phyloP scores from a whole-genome alignment of 1,140 invertebrate species.

The Drosophila dunni region DNA sequence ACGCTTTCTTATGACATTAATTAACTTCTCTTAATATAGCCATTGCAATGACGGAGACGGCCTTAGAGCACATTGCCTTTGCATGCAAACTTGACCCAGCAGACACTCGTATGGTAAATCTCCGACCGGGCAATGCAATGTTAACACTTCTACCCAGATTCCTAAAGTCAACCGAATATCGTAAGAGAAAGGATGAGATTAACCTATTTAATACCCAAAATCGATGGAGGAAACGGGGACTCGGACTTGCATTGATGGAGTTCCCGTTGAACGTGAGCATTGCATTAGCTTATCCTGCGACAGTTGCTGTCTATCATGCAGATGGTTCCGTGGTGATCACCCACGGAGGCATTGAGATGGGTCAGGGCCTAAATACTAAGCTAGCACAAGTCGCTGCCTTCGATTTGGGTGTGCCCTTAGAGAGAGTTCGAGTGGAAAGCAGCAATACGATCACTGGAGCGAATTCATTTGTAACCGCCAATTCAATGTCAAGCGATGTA shows the following conservation, averaged over 20 bases:
- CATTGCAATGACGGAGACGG: slow-evolving; percentile 88
- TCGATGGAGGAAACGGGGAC: slow-evolving; percentile 89
- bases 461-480: slow-evolving; percentile 88
- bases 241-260: slow-evolving; percentile 86
- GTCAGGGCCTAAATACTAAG: slow-evolving; percentile 90
- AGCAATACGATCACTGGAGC: slow-evolving; percentile 88
- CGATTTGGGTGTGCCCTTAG: slow-evolving; percentile 89
- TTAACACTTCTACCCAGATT: slow-evolving; percentile 76
- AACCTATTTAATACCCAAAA: slow-evolving; percentile 87
- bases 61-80: slow-evolving; percentile 92
- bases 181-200: slow-evolving; percentile 85
- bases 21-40: slow-evolving; percentile 82
- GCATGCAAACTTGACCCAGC: slow-evolving; percentile 88
- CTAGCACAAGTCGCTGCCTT: slow-evolving; percentile 91
- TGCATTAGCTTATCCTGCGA: slow-evolving; percentile 85
- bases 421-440: slow-evolving; percentile 88
- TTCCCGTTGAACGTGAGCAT: slow-evolving; percentile 86
- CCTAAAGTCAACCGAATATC: slow-evolving; percentile 84
- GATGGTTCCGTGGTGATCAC: slow-evolving; percentile 89
- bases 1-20: slow-evolving; percentile 74
- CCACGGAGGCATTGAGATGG: slow-evolving; percentile 90
- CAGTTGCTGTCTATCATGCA: slow-evolving; percentile 87
- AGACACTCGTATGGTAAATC: slow-evolving; percentile 88
- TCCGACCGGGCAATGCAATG: slow-evolving; percentile 84
- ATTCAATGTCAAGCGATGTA: slow-evolving; percentile 89